Evolutionary conservation across 1,140 invertebrate species (phyloP).

Genomic region (Cephus cinctus): DNA sequence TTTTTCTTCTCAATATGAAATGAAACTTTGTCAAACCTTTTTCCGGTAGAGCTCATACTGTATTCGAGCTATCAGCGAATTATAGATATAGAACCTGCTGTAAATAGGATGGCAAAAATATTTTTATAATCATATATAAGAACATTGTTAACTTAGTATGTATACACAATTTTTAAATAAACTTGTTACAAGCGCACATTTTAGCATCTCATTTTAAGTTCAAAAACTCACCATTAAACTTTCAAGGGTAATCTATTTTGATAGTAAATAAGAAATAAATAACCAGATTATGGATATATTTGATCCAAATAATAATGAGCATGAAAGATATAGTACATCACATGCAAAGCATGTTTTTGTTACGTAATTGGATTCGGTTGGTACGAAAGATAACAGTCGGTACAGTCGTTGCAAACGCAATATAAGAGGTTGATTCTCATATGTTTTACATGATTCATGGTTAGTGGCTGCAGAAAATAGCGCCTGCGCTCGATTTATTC

Average conservation of each 20-base stretch:
- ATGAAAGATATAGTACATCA: background rate
- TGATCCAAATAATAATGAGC: background rate
- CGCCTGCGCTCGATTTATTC: conserved; percentile 10
- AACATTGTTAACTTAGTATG: conserved; percentile 13
- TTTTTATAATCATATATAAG: background rate
- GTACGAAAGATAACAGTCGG: background rate
- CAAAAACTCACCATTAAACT: too few relatives aligned
- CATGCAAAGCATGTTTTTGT: background rate
- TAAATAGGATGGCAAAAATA: too few relatives aligned
- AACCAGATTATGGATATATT: background rate
- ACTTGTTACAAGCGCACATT: background rate
- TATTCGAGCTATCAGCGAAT: background rate
- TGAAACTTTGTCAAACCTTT: background rate
- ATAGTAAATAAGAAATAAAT: too few relatives aligned
- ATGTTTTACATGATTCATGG: background rate
- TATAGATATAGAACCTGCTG: too few relatives aligned
- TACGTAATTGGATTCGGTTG: background rate
- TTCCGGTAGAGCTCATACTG: background rate
- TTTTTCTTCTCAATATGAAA: background rate
- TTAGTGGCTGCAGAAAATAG: conserved; percentile 3
- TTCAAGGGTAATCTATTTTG: too few relatives aligned
- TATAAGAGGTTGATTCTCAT: too few relatives aligned
- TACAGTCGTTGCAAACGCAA: background rate
- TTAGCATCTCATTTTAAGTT: too few relatives aligned
- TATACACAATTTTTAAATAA: conserved; percentile 6